Evolutionary conservation across 1,140 invertebrate species (phyloP).

Genomic region (Hydropsyche tenuis): DNA sequence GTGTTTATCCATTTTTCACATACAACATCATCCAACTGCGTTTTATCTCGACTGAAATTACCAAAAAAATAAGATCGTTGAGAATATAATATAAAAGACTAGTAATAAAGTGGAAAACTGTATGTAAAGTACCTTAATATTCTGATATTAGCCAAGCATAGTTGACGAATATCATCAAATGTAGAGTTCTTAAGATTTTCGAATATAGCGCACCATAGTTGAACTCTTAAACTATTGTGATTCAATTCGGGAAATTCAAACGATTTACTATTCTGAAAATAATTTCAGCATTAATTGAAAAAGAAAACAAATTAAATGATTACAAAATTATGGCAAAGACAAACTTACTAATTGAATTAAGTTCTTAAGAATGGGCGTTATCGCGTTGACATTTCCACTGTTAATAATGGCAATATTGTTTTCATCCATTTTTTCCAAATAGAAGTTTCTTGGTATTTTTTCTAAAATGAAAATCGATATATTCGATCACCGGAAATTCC

Average conservation of each 20-base stretch:
- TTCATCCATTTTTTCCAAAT: conserved; percentile 35
- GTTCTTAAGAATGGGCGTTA: conserved; percentile 30
- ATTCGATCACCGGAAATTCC: too few relatives aligned
- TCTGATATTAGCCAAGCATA: conserved; percentile 56
- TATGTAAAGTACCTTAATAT: conserved; percentile 55
- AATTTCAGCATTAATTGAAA: not conserved
- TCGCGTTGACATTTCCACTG: conserved; percentile 29
- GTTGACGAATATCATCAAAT: conserved; percentile 53
- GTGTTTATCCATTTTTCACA: conserved; percentile 70
- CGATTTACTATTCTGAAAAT: conserved; percentile 56
- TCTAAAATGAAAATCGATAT: too few relatives aligned
- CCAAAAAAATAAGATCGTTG: conserved; percentile 4
- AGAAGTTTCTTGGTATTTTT: too few relatives aligned
- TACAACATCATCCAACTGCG: conserved; percentile 72
- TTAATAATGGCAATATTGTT: conserved; percentile 21
- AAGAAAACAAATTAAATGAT: not conserved
- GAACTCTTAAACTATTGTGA: conserved; percentile 54
- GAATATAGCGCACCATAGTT: conserved; percentile 59
- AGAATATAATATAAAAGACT: not conserved
- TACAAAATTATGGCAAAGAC: not conserved
- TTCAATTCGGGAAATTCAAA: conserved; percentile 57
- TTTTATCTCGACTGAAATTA: conserved; percentile 74
- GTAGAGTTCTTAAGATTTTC: conserved; percentile 55
- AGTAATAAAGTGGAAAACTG: not conserved
- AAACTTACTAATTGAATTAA: conserved; percentile 40